Percentiles rank a stretch among this genome's conserved stretches.
Conservation (phyloP, 2,113 vertebrate genomes). For the Entomyzon cyanotis region DNA sequence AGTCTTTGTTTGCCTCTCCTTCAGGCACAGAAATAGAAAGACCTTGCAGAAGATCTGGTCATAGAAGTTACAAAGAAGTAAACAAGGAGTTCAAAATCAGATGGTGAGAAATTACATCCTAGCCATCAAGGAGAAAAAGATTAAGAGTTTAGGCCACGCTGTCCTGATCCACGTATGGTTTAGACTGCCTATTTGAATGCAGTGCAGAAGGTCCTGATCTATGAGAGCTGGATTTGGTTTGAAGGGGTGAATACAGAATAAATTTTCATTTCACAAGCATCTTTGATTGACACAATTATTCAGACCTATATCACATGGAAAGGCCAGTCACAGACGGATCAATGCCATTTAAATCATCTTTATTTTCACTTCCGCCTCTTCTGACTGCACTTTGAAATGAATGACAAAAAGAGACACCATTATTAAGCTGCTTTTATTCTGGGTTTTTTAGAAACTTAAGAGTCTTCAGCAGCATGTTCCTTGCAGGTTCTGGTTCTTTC, state of each 20-base stretch:
- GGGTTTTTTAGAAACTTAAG: background rate
- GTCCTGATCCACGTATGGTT: background rate
- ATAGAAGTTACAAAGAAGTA: background rate
- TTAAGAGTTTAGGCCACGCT: background rate
- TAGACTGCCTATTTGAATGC: background rate
- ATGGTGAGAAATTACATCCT: background rate
- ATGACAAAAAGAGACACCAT: background rate
- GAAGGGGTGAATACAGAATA: background rate
- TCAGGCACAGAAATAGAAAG: background rate
- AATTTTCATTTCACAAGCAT: background rate
- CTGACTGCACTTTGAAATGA: background rate
- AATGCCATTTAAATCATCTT: background rate
- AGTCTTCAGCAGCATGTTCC: background rate
- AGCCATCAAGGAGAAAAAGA: background rate
- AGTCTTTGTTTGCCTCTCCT: background rate
- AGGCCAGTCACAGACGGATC: background rate
- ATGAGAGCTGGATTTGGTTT: background rate
- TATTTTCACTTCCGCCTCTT: background rate
- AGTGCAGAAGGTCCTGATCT: background rate
- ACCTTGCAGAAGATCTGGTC: background rate
- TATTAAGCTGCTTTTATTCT: background rate
- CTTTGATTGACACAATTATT: background rate
- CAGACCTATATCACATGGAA: background rate
- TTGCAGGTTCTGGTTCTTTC: background rate
- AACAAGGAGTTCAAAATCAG: background rate